These are phyloP conservation scores for Mythimna lalbum DNA, from an alignment of 2,888 invertebrate species.

Conservation along the genomic window DNA sequence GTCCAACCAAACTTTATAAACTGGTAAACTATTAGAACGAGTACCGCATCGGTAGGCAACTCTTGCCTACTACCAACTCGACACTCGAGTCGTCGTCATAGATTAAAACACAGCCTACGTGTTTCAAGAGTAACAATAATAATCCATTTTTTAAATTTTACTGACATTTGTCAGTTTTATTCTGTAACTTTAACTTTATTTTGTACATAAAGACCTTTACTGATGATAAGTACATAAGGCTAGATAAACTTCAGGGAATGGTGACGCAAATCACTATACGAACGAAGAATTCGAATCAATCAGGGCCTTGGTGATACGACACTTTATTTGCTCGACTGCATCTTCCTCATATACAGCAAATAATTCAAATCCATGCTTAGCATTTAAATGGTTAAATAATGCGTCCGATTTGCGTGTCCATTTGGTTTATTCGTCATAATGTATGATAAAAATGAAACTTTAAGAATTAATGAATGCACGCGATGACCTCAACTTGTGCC, in stretches of 20 bases:
- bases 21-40: slow-evolving; percentile 6
- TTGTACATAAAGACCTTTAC: slow-evolving; percentile 2
- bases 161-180: slow-evolving; percentile 9
- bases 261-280: slow-evolving; percentile 31
- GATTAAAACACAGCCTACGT: slow-evolving; percentile 1
- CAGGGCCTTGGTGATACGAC: slow-evolving; percentile 55
- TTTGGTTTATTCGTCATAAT: slow-evolving; percentile 52
- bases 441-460: slow-evolving; percentile 74
- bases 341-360: slow-evolving; percentile 52
- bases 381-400: slow-evolving; percentile 39
- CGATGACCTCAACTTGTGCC: slow-evolving; percentile 78
- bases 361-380: slow-evolving; percentile 48
- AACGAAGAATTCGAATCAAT: slow-evolving; percentile 57
- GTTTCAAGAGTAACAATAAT: slow-evolving; percentile 2
- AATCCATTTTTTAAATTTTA: not conserved
- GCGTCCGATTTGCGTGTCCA: slow-evolving; percentile 55
- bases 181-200: slow-evolving; percentile 16
- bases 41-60: not conserved
- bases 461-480: slow-evolving; percentile 73
- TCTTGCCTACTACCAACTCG: not conserved
- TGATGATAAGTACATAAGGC: not conserved
- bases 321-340: slow-evolving; percentile 41
- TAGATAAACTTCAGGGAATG: slow-evolving; percentile 18
- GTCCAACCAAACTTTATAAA: slow-evolving; percentile 24
- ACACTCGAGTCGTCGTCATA: not conserved